These are phyloP conservation scores for Clarias batrachus DNA, from an alignment of 2,113 vertebrate species.

Conservation along the genomic window DNA sequence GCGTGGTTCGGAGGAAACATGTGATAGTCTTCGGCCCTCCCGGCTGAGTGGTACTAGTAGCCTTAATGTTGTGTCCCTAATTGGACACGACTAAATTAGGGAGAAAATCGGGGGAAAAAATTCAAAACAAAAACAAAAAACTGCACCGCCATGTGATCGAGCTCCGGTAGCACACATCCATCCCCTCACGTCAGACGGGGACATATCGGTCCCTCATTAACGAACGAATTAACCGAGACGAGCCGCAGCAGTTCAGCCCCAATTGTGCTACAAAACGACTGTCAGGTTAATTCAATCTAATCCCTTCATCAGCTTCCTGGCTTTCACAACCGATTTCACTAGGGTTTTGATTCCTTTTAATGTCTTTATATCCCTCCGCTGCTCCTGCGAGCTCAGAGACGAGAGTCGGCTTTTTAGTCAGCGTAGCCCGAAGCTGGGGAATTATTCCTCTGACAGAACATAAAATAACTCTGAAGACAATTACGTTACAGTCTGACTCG, in stretches of 20 bases:
- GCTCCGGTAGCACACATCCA: neutral
- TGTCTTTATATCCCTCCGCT: neutral
- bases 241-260: neutral
- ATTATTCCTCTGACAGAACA: neutral
- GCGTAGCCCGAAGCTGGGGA: neutral
- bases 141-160: neutral
- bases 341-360: neutral
- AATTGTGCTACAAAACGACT: neutral
- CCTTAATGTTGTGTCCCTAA: too few species aligned
- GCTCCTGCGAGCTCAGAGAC: neutral
- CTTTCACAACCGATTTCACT: neutral
- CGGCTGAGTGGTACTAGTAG: too few species aligned
- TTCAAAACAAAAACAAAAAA: too few species aligned
- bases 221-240: neutral
- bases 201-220: neutral
- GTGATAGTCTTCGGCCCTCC: too few species aligned
- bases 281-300: neutral
- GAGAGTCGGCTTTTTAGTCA: neutral
- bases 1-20: too few species aligned
- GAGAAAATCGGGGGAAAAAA: too few species aligned
- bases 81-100: too few species aligned
- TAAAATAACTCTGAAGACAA: neutral
- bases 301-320: neutral
- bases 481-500: neutral
- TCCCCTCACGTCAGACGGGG: neutral